Conservation (phyloP, 2,797 vertebrate genomes). For the Megalops cyprinoides region DNA sequence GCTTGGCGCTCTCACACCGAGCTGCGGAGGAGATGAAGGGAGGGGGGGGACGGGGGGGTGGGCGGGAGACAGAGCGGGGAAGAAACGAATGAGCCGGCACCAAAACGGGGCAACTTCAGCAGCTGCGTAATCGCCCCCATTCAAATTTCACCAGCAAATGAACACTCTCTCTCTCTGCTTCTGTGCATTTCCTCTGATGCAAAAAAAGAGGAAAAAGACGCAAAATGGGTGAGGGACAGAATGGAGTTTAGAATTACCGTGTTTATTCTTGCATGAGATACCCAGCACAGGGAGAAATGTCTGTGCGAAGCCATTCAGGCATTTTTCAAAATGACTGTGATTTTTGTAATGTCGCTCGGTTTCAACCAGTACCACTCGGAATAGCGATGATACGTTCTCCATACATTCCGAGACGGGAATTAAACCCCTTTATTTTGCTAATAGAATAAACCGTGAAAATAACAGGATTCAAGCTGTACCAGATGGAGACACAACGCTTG, state of each 20-base stretch:
- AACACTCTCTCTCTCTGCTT: conserved; percentile 28
- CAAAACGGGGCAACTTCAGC: no score
- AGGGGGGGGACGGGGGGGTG: not conserved
- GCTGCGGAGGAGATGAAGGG: conserved; percentile 59
- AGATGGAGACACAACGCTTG: no score
- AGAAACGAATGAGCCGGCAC: not conserved
- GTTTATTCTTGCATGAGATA: conserved; percentile 9
- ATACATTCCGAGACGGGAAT: conserved; percentile 45
- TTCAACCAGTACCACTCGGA: conserved; percentile 30
- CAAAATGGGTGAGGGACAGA: not conserved
- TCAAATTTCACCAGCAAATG: conserved; percentile 52
- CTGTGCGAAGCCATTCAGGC: not conserved
- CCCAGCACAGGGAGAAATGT: not conserved
- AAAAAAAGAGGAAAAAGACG: not conserved
- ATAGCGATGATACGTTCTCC: conserved; percentile 4
- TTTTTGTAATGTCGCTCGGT: conserved; percentile 34
- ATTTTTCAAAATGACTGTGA: conserved; percentile 40
- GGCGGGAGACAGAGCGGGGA: not conserved
- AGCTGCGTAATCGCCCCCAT: conserved; percentile 48
- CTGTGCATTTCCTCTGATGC: conserved; percentile 47
- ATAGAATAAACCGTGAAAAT: conserved; percentile 12
- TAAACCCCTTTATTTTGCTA: conserved; percentile 23
- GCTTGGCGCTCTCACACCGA: conserved; percentile 63
- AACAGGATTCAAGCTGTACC: conserved; percentile 4
- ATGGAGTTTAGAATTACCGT: not conserved